Conservation (phyloP, 2,113 vertebrate species). For the Nannobrachium achirus region DNA sequence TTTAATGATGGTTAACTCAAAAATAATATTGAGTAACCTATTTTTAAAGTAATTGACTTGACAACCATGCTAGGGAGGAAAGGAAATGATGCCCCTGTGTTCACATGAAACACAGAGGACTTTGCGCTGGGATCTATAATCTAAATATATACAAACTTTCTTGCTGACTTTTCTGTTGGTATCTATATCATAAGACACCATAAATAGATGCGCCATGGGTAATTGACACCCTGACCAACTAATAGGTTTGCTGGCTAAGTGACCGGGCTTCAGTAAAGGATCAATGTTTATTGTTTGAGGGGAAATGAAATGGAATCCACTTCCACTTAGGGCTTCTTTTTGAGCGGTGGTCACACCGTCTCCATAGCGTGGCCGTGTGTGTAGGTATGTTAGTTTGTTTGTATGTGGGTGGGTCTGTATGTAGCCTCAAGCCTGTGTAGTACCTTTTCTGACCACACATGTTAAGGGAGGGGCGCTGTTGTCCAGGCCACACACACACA, state of each 20-base stretch:
- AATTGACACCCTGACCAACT: not conserved
- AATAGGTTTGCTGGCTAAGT: not conserved
- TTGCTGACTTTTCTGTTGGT: not conserved
- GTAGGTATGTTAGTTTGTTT: too few relatives aligned
- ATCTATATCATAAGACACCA: not conserved
- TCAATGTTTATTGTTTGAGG: slow-evolving; percentile 3
- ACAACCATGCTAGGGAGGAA: not conserved
- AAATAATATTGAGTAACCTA: not conserved
- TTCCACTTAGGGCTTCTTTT: not conserved
- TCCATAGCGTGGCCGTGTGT: too few relatives aligned
- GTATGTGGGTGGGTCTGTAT: too few relatives aligned
- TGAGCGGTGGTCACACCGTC: too few relatives aligned
- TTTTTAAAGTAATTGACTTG: not conserved
- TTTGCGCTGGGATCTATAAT: too few relatives aligned
- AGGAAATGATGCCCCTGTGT: not conserved
- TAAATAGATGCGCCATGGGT: not conserved
- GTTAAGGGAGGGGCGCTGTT: too few relatives aligned
- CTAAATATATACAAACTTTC: not conserved
- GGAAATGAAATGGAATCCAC: not conserved
- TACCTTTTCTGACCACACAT: too few relatives aligned
- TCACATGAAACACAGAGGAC: not conserved
- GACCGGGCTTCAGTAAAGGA: slow-evolving; percentile 15
- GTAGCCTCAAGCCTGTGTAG: too few relatives aligned
- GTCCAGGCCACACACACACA: too few relatives aligned
- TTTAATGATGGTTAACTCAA: not conserved